Percentiles rank a stretch among this genome's conserved stretches.
Evolutionary conservation across 2,888 invertebrate species (phyloP).

Genomic region (Tenodera sinensis): DNA sequence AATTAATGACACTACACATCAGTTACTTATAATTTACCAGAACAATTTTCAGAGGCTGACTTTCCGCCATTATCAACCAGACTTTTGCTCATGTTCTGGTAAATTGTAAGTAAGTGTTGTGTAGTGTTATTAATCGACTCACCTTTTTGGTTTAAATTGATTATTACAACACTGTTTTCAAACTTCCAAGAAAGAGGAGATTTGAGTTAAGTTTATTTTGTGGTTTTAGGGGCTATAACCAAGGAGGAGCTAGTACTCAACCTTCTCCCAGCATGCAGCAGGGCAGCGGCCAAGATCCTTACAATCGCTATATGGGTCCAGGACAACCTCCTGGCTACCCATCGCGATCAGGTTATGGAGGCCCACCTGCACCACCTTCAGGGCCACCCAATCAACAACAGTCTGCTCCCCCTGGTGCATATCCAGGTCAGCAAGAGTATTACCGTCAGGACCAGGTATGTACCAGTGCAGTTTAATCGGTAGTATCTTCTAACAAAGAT

Average conservation of each 20-base stretch:
- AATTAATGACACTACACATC: no score
- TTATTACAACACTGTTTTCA: no score
- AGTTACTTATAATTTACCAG: no score
- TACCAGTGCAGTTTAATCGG: conserved; percentile 26
- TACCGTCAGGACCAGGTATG: conserved; percentile 58
- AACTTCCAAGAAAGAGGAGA: no score
- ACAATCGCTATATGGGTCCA: conserved; percentile 43
- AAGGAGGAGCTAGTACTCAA: conserved; percentile 41
- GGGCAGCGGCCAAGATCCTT: conserved; percentile 40
- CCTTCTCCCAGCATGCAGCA: conserved; percentile 36
- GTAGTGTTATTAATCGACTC: no score
- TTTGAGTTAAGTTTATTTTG: background rate
- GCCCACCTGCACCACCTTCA: conserved; percentile 58
- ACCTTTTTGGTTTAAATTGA: no score
- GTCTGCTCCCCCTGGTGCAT: conserved; percentile 33
- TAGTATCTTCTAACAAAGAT: background rate
- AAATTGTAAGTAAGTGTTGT: no score
- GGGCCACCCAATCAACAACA: conserved; percentile 48
- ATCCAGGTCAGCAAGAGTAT: conserved; percentile 47
- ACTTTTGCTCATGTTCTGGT: no score
- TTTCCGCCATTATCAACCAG: no score
- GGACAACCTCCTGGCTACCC: conserved; percentile 38
- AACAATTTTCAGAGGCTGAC: no score
- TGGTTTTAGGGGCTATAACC: conserved; percentile 42
- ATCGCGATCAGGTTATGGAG: conserved; percentile 35